These are phyloP conservation scores for Gasterosteus nipponicus DNA, from an alignment of 2,113 vertebrate species.

Conservation along the genomic window DNA sequence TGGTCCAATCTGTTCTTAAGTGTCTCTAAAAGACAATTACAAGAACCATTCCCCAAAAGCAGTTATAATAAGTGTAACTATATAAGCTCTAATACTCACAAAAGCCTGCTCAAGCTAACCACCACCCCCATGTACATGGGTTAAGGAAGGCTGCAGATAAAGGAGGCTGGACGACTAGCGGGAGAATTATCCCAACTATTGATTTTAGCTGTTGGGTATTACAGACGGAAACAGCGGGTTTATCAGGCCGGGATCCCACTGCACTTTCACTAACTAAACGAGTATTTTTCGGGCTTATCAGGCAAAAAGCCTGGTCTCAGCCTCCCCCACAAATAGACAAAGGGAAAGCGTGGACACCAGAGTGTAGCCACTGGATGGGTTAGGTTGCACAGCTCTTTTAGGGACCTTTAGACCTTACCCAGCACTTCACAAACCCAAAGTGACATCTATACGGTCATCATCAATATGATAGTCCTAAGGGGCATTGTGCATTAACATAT, in stretches of 20 bases:
- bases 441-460: conserved; percentile 36
- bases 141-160: conserved; percentile 78
- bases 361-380: conserved; percentile 56
- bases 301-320: conserved; percentile 83
- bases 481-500: conserved; percentile 47
- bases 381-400: conserved; percentile 52
- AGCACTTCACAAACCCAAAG: conserved; percentile 54
- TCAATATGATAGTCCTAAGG: conserved; percentile 47
- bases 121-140: conserved; percentile 66
- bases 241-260: conserved; percentile 92
- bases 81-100: conserved; percentile 39
- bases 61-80: conserved; percentile 51
- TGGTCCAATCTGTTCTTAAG: not conserved
- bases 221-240: conserved; percentile 91
- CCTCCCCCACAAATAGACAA: conserved; percentile 73
- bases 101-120: conserved; percentile 48
- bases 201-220: conserved; percentile 98
- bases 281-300: conserved; percentile 90
- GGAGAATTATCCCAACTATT: conserved; percentile 95
- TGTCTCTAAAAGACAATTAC: conserved; percentile 11
- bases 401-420: conserved; percentile 55
- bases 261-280: conserved; percentile 93
- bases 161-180: conserved; percentile 84
- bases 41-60: conserved; percentile 21
- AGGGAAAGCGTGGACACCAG: conserved; percentile 64